phyloP scores from a whole-genome alignment of 2,113 vertebrate genomes.

The Pholis gunnellus region DNA sequence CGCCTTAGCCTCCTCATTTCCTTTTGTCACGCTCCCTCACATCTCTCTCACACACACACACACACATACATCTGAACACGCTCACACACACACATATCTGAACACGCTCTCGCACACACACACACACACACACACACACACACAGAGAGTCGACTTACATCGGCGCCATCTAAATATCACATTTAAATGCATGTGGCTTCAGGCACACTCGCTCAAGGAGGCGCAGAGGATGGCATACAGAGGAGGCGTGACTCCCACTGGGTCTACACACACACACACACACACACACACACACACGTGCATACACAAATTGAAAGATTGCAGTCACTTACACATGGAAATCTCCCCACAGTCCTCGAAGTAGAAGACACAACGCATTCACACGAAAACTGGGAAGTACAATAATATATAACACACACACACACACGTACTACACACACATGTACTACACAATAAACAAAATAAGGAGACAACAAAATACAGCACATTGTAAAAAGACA shows the following conservation, averaged over 20 bases:
- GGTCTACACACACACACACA: neutral
- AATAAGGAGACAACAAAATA: too few relatives aligned
- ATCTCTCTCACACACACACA: constrained; percentile 4
- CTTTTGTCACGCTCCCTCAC: constrained; percentile 22
- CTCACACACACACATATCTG: too few relatives aligned
- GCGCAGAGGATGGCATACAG: constrained; percentile 6
- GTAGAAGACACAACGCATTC: constrained; percentile 2
- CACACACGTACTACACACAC: neutral
- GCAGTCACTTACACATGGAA: neutral
- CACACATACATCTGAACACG: neutral
- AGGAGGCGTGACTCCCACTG: constrained; percentile 14
- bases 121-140: neutral
- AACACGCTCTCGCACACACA: too few relatives aligned
- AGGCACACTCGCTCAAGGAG: constrained; percentile 11
- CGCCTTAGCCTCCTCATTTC: constrained; percentile 21
- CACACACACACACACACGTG: neutral
- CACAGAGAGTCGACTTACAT: constrained; percentile 29
- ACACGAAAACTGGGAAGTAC: neutral
- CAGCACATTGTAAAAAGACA: constrained; percentile 2
- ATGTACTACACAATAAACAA: neutral
- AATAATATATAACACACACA: neutral
- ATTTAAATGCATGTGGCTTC: constrained; percentile 54
- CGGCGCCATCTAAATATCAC: constrained; percentile 39
- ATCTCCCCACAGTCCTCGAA: constrained; percentile 16
- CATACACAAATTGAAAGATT: constrained; percentile 6